Percentiles rank a stretch among this genome's conserved stretches.
Conservation (phyloP, 2,797 vertebrate species). For the Natrix natrix region DNA sequence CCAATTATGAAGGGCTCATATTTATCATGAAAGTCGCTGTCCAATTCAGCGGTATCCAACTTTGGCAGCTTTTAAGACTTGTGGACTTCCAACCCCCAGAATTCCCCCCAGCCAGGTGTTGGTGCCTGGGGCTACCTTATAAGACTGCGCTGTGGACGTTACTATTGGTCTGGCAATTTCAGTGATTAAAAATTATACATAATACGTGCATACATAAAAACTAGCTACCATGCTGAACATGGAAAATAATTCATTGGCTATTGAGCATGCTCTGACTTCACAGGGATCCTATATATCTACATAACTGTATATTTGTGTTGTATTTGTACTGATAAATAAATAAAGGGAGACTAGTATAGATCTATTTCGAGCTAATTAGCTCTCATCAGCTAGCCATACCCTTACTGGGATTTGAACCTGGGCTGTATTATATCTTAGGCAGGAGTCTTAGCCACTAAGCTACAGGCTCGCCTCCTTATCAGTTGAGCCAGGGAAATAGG, state of each 20-base stretch:
- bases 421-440: no score
- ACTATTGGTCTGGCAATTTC: neutral
- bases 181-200: neutral
- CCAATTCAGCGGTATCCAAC: neutral
- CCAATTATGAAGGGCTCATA: neutral
- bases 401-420: no score
- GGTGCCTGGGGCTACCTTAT: neutral
- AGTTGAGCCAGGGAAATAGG: no score
- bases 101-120: neutral
- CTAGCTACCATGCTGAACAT: neutral
- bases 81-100: neutral
- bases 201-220: neutral
- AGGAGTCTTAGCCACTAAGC: no score
- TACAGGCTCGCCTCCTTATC: no score
- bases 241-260: neutral
- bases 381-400: no score
- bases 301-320: no score
- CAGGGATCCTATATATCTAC: neutral
- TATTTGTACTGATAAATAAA: no score
- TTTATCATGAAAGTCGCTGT: neutral
- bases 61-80: neutral
- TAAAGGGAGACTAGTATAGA: no score
- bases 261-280: neutral
- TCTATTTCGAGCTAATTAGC: no score
- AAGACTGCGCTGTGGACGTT: neutral